Base-by-base conservation (phyloP, 2,113 vertebrate species). In the Odontophorus gujanensis region DNA sequence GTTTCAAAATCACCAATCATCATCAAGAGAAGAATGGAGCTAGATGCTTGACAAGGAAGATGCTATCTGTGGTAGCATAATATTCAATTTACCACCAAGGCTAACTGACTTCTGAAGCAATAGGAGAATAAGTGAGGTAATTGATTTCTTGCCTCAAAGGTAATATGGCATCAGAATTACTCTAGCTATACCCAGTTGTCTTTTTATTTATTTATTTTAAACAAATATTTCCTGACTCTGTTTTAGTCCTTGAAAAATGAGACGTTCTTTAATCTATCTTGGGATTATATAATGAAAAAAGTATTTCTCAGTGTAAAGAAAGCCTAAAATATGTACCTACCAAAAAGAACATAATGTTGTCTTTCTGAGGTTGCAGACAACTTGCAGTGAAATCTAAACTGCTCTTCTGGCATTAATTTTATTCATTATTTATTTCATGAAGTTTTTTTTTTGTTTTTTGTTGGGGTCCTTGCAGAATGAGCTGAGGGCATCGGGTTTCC, bases 1-100 rank as follows among this genome's bases (percentile, higher is more conserved):
- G 32, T 96, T 95, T 96, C 93, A 83, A 97, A 97, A 92, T 95
- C 96, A 95, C 93, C 83, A 91, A 92, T 96, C 94, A 92, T 96
- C 92, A 91, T 96, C 90, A 96, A 96, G 72, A 93, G 91, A 84
- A 95, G 96, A 97, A 95, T 57, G 85, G 69, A 93, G 38, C 66
- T 90, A 50, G 68, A 53, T n/a, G 42, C 77, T 67, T 96, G 96
- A 95, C 93, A 96, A 96, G 95, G 86, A 96, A 95, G 96, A 96
- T 82, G 90, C 40, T 94, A 78, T 93, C 43, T 87, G 66, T 6
- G 34, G 90, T 69, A 63, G 75, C 72, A 67, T 93, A 90, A 89
- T 96, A 89, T 95, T 96, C 96, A 90, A 88, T 94, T 95, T 96
- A 94, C 91, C 92, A 82, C 93, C 96, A 93, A 95, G 92, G 85